Evolutionary conservation across 1,140 invertebrate species (phyloP), one percentile per base, ranked within the genome.

Genomic region (Ostrea denselamellosa): DNA sequence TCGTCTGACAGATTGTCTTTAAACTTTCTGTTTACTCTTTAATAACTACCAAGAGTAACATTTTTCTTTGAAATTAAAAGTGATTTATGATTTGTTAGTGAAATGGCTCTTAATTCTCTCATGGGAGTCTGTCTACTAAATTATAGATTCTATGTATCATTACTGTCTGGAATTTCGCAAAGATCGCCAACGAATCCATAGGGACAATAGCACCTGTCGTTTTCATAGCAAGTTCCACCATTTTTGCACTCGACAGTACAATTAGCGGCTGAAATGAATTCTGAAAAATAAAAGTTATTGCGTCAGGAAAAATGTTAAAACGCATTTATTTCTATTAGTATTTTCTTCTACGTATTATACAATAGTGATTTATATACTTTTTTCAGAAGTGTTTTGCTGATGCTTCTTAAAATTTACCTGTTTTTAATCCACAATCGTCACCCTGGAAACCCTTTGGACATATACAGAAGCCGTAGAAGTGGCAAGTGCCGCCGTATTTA

Each of bases 401-500:
- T 62, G 17, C n/a, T 62, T 5, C n/a, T 17, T 62, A 12, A 44
- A 25, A 10, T 10, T 34, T 34, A 77, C 68, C 68, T 5, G 68
- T 77, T 34, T 77, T 77, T 77, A 77, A 28, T 0, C 68, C 68
- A 14, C 68, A 77, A 34, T 77, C 68, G 0, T 77, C 8, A 14
- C 68, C 68, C 28, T 77, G 68, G 28, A 77, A 77, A 14, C 68
- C 68, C 28, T 77, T 77, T 22, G 68, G 68, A 34, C 68, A 77
- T 14, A 77, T 77, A 77, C 68, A 77, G 68, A 77, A 77, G 68
- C 68, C 68, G 28, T 77, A 77, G 68, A 77, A 77, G 25, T 77
- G 68, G 17, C 68, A 77, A 25, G 28, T 77, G 10, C 68, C 68
- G 25, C 68, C 68, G 14, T 77, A 34, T 77, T 34, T 77, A 77